Base-by-base conservation (phyloP, 2,797 vertebrate species). In the Sebastes taczanowskii region DNA sequence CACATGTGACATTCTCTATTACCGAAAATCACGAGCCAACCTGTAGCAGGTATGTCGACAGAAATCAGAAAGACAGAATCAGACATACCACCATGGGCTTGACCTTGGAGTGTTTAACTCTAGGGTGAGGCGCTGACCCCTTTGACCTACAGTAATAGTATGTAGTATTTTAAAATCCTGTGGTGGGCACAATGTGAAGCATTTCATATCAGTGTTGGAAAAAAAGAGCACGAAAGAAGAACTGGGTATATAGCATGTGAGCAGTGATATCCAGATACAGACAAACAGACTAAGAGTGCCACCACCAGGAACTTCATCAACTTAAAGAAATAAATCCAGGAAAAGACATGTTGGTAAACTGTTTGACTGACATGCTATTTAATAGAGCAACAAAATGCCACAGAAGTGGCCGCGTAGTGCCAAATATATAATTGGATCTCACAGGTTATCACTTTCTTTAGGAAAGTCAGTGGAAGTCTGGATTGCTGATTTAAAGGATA, bases 241-340 rank as follows among this genome's bases (percentile, higher is more conserved):
- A 0, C 11, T 7, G 13, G 1, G 9, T 35, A 7, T 34, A 32
- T 23, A 32, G 16, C 38, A 30, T 35, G 20, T 22, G 11, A 11
- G 20, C 30, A 62, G 2, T 62, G 34, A 68, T 29, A 27, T 1
- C 6, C n/a, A 30, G 27, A 59, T 38, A 49, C 42, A 58, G 22
- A 38, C 53, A n/a, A 29, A 68, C 42, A 81, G 71, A 78, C 13
- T 67, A 34, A 63, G 64, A 75, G 32, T 11, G 27, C 56, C 35
- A 63, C 75, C 53, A 34, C 46, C 11, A 58, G 68, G 55, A 64
- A 29, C 11, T 20, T 23, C n/a, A 58, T 18, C 58, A 52, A 67
- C 23, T n/a, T 25, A 2, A 22, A 9, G 6, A 55, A 2, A 34
- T 5, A 16, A 52, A 58, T 8, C 5, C 6, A 13, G n/a, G 16